Evolutionary conservation across 2,113 vertebrate species (phyloP).

Genomic region (Pedetes capensis): DNA sequence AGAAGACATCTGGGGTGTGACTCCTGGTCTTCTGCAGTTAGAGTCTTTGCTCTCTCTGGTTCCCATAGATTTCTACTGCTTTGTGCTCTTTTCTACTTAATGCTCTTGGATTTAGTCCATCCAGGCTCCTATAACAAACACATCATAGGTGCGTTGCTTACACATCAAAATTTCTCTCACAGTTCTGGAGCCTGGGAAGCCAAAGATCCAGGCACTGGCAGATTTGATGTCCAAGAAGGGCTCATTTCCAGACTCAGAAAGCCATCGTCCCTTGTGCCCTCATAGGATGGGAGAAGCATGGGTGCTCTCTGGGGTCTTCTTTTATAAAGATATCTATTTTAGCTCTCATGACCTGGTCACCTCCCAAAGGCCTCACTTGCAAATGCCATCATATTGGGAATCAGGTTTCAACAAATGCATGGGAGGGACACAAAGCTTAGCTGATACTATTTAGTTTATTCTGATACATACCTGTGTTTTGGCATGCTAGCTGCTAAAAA

Average conservation of each 20-base stretch:
- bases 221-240: not conserved
- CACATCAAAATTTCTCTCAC: not conserved
- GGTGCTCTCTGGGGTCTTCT: not conserved
- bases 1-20: not conserved
- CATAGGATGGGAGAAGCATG: not conserved
- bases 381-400: not conserved
- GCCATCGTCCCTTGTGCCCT: not conserved
- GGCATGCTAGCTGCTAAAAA: not conserved
- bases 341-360: not conserved
- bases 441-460: not conserved
- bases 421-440: not conserved
- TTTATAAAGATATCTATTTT: not conserved
- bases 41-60: not conserved
- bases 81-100: not conserved
- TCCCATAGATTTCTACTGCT: not conserved
- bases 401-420: not conserved
- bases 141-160: not conserved
- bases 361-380: not conserved
- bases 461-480: not conserved
- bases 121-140: not conserved
- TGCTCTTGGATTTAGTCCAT: not conserved
- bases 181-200: not conserved
- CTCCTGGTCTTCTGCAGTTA: not conserved
- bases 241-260: not conserved
- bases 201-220: too few species aligned